Evolutionary conservation across 2,113 vertebrate genomes (phyloP), one percentile per base, ranked within the genome.

Genomic region (Megalops atlanticus): DNA sequence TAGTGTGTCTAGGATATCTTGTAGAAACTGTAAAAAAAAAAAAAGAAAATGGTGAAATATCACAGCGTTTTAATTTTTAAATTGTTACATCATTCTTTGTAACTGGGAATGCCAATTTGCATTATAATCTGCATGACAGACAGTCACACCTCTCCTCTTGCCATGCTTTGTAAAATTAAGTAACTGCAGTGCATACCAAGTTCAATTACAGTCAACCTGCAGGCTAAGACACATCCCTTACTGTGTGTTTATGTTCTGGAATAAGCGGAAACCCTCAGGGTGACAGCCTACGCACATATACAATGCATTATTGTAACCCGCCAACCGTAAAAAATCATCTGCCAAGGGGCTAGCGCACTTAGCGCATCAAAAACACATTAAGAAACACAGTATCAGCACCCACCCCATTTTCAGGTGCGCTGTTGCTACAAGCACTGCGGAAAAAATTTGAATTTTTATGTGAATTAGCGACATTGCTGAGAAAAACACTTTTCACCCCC

Each of bases 1-100:
- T n/a, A 99, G 87, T 0, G 98, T 99, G 91, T 99, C 98, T 27
- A 99, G 91, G 77, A 99, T 99, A 84, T 99, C 98, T 90, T 99
- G 98, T 6, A 99, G 93, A 88, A 99, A 99, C 98, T 99, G 89
- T 45, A 92, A 90, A 1, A 73, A 81, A 91, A 0, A 81, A 81
- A 76, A 10, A 2, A 47, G 18, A 64, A 33, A 16, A 36, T 18
- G 14, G 2, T 3, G 8, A 76, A 45, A 45, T n/a, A n/a, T 21
- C 18, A 31, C n/a, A 14, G 14, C 47, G 47, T 49, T 49, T 12
- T 54, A 16, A 54, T 54, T 54, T 54, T 16, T 21, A 71, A 15
- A 49, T 41, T 27, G 11, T 45, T 11, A 74, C 33, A 47, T 14
- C 21, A 76, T 38, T 18, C 24, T 21, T 14, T 12, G 47, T 49